These are phyloP conservation scores for Ellobius talpinus DNA, from an alignment of 2,113 vertebrate genomes.

Conservation along the genomic window DNA sequence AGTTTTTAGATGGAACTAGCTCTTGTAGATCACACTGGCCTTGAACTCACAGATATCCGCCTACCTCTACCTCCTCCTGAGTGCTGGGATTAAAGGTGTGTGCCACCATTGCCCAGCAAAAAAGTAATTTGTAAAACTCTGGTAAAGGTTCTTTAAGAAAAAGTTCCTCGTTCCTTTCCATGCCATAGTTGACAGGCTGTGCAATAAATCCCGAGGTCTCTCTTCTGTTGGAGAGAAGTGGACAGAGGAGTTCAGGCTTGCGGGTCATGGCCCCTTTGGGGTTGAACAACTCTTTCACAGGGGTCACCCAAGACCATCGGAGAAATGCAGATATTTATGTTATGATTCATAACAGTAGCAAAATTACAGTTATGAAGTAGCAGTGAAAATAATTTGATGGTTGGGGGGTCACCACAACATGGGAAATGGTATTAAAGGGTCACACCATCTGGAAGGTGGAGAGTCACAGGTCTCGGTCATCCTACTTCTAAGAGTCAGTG, in stretches of 20 bases:
- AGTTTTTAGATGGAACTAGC: too few species aligned
- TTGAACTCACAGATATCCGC: too few species aligned
- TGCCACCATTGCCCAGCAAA: too few species aligned
- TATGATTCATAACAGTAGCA: not conserved
- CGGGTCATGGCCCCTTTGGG: not conserved
- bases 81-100: too few species aligned
- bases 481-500: not conserved
- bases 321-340: not conserved
- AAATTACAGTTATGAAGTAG: not conserved
- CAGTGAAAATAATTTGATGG: not conserved
- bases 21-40: too few species aligned
- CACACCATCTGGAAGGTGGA: not conserved
- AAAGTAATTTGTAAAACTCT: not conserved
- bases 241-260: too few species aligned
- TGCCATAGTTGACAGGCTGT: not conserved
- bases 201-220: too few species aligned
- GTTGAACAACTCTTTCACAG: not conserved
- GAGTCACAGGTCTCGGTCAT: not conserved
- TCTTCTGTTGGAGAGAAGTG: not conserved
- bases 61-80: too few species aligned
- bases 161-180: not conserved
- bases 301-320: not conserved
- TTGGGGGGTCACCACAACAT: not conserved
- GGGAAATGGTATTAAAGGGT: not conserved
- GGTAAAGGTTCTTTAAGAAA: not conserved